Base-by-base conservation (phyloP, 2,113 vertebrate genomes). In the Carassius gibelio region DNA sequence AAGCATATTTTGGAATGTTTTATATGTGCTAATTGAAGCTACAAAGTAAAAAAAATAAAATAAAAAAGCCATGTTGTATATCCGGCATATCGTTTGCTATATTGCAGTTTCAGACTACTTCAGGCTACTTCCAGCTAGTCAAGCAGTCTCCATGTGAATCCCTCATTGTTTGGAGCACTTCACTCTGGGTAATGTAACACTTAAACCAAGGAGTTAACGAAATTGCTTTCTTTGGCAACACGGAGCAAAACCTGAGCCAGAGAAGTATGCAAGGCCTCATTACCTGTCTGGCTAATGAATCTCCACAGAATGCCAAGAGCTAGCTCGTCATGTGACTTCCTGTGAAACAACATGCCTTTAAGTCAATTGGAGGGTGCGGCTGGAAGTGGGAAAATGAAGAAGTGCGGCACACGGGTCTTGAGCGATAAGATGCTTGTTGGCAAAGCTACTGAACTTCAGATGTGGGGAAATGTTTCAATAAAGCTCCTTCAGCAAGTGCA, bases 311-410 rank as follows among this genome's bases (percentile, higher is more conserved):
- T 62, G 77, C 77, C 77, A 79, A 30, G 38, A 68, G 38, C 61
- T 81, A 9, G 45, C 62, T 81, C 5, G 15, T 81, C 61, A 68
- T 30, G 19, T 81, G 61, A 68, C 79, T 68, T 81, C 61, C 79
- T 68, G 61, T 66, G 79, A 48, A 66, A 34, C 23, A 81, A 81
- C 79, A 66, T 81, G 61, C 61, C 79, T 81, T 66, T 50, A 50
- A 81, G 79, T 4, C 34, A 81, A 66, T 81, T 66, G 23, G 42
- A 81, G 38, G 23, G 61, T 50, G 38, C 8, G 21, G 26, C 42
- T 84, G 13, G 8, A 48, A 75, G 26, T 52, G 30, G 42, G 10
- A 69, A 42, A 79, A 42, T 23, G 8, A 13, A 23, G 30, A 52
- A 36, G 9, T 21, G 61, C 38, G 21, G 23, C 62, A 57, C 15